Conservation (phyloP, 2,797 vertebrate species). For the Lepilemur septentrionalis region DNA sequence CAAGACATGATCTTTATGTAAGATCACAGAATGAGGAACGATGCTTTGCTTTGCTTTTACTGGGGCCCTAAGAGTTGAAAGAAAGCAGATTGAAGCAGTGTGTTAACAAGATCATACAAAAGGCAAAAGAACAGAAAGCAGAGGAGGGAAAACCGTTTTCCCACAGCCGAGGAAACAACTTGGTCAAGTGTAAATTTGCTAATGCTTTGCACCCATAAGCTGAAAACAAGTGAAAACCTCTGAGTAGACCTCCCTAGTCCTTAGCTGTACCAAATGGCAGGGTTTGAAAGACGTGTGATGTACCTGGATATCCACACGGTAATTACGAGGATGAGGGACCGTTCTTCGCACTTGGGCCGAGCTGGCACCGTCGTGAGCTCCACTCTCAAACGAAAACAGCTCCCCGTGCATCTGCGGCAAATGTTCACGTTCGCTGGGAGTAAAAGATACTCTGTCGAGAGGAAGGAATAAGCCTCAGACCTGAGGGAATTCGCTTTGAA, state of each 20-base stretch:
- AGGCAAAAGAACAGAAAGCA: not conserved
- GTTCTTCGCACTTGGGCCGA: not conserved
- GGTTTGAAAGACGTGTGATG: not conserved
- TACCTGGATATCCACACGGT: not conserved
- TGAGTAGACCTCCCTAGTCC: not conserved
- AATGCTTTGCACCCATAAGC: not conserved
- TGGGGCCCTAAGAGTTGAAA: not conserved
- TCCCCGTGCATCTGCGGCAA: not conserved
- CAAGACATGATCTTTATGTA: not conserved
- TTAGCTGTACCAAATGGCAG: not conserved
- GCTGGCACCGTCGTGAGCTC: not conserved
- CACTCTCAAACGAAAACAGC: not conserved
- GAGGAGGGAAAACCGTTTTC: not conserved
- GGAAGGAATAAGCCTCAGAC: constrained; percentile 4
- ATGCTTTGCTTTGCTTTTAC: not conserved
- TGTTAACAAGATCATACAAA: constrained; percentile 17
- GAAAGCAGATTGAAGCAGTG: not conserved
- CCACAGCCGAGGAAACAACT: not conserved
- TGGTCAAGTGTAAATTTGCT: constrained; percentile 37
- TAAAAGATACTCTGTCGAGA: not conserved
- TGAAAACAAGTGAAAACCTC: constrained; percentile 16
- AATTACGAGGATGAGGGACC: not conserved
- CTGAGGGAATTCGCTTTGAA: not conserved
- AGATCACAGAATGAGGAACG: not conserved
- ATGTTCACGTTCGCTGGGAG: not conserved